A percentile compares a stretch with the other conserved stretches of the same genome.
Conservation (phyloP, 2,888 invertebrate species). For the Endomychus coccineus region DNA sequence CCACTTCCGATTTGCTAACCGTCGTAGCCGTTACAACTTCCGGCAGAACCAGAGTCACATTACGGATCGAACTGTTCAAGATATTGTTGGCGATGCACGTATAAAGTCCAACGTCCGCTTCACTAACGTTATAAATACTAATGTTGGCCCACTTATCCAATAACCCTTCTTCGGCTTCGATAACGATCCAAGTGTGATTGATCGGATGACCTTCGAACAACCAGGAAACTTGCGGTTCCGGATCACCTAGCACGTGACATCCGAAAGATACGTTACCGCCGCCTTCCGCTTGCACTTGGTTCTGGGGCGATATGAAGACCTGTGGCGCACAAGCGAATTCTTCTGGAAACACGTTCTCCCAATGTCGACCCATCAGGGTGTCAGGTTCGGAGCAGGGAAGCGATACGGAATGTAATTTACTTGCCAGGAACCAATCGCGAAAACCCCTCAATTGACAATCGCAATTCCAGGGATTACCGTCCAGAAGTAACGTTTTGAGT, state of each 20-base stretch:
- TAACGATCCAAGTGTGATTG: conserved; percentile 46
- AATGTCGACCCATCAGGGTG: conserved; percentile 59
- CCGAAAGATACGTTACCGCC: conserved; percentile 76
- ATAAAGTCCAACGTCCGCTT: conserved; percentile 77
- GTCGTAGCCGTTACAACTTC: conserved; percentile 71
- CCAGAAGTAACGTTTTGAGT: conserved; percentile 71
- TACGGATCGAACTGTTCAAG: conserved; percentile 53
- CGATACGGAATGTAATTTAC: conserved; percentile 64
- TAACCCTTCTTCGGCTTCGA: conserved; percentile 44
- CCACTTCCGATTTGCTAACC: conserved; percentile 62
- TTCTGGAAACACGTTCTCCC: conserved; percentile 67
- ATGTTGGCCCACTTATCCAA: conserved; percentile 66
- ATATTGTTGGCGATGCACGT: conserved; percentile 70
- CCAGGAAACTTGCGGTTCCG: conserved; percentile 78
- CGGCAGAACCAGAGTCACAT: conserved; percentile 58
- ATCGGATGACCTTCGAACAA: conserved; percentile 65
- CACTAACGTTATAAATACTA: conserved; percentile 74
- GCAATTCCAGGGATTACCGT: conserved; percentile 85
- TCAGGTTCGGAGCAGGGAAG: conserved; percentile 67
- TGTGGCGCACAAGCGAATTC: conserved; percentile 79
- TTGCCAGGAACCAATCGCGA: conserved; percentile 74
- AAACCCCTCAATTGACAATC: conserved; percentile 80
- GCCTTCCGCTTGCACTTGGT: conserved; percentile 60
- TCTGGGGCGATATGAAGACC: conserved; percentile 43
- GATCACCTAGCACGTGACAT: conserved; percentile 75